A percentile compares a stretch with the other conserved stretches of the same genome.
Conservation (phyloP, 2,888 invertebrate genomes). For the Catocala nupta region DNA sequence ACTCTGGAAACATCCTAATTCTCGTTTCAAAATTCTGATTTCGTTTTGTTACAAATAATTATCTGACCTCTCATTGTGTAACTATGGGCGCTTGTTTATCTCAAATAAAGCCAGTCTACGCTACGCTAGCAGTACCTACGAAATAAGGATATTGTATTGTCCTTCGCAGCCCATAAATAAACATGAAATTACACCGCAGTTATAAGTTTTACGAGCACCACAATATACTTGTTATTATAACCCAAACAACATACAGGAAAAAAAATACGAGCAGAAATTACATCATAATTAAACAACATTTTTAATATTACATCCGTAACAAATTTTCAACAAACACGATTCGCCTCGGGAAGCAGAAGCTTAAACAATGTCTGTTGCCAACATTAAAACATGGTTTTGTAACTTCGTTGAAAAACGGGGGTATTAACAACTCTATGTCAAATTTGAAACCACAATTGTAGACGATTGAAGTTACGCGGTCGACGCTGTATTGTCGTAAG, state of each 20-base stretch:
- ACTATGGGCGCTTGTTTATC: too few relatives aligned
- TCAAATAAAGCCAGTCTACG: too few relatives aligned
- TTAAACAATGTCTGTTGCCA: conserved; percentile 29
- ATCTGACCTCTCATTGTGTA: too few relatives aligned
- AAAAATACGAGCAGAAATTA: conserved; percentile 3
- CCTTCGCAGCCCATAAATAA: neutral
- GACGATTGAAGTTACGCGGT: conserved; percentile 20
- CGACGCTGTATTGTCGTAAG: conserved; percentile 7
- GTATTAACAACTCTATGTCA: conserved; percentile 26
- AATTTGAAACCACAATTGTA: conserved; percentile 42
- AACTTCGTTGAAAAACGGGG: conserved; percentile 47
- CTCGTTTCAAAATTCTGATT: too few relatives aligned
- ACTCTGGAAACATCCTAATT: too few relatives aligned
- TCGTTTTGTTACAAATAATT: too few relatives aligned
- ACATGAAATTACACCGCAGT: neutral
- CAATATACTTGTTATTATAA: neutral
- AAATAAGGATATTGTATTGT: neutral
- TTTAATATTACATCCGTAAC: conserved; percentile 18
- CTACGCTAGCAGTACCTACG: too few relatives aligned
- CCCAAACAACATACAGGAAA: conserved; percentile 12
- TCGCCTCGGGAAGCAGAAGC: conserved; percentile 32
- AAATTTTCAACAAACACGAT: conserved; percentile 30
- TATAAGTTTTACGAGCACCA: neutral
- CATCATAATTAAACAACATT: conserved; percentile 34
- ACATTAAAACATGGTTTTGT: conserved; percentile 26